Base-by-base conservation (phyloP, 2,888 invertebrate genomes). In the Hydropsyche betteni region DNA sequence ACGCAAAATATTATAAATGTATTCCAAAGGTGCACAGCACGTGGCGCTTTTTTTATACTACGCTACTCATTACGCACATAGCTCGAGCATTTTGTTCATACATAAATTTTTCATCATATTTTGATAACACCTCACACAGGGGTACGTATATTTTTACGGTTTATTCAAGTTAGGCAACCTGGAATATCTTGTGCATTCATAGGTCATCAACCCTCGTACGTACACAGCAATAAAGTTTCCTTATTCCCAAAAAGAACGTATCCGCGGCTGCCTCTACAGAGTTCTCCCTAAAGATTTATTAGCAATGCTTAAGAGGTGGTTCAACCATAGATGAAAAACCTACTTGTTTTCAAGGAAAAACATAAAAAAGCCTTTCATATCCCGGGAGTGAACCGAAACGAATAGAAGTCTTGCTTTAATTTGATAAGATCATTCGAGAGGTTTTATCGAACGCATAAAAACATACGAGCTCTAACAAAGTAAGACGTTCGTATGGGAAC, bases 191-290 rank as follows among this genome's bases (percentile, higher is more conserved):
- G 14, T 58, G 69, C 68, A 74, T 53, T 55, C 74, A 74, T 69
- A 74, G 74, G 68, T 74, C 74, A 74, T 74, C 69, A 70, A 75
- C 75, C 75, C 44, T 58, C 58, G 16, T 14, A 44, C 70, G 61
- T 75, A 70, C 61, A 75, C 61, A 70, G 75, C 70, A 75, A 75
- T 75, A 75, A 75, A 75, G 70, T 75, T 70, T 69, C 70, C 70
- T 75, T 75, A 69, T 75, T 70, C 34, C 70, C 69, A 75, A 75
- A 75, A 74, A 69, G 58, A 75, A 75, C 58, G 70, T 58, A 69
- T 69, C 50, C 50, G 72, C 70, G 51, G 52, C 55, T 74, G 53
- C 68, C 74, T 70, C 33, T 44, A 50, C 64, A 70, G 58, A 69
- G 44, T 50, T 75, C 50, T 38, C 70, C 75, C 69, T 44, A 24